A percentile compares a stretch with the other conserved stretches of the same genome.
These are phyloP conservation scores for Odontothrips loti DNA, from an alignment of 2,888 invertebrate genomes.

Conservation along the genomic window DNA sequence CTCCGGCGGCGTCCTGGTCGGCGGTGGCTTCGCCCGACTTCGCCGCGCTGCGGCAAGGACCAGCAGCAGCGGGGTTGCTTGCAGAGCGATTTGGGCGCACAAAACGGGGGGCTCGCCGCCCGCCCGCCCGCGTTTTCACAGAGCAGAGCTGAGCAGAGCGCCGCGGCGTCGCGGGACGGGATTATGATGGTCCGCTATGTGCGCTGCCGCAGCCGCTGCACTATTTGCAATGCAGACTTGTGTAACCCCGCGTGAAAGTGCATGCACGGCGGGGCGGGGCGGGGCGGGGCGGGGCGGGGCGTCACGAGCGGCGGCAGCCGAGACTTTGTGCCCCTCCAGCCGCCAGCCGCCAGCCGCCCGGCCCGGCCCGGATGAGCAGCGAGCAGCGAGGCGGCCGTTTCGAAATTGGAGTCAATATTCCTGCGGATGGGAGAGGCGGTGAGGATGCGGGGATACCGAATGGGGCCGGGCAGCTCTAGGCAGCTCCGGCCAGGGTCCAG, in stretches of 20 bases:
- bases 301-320: neutral
- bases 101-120: neutral
- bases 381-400: too few species aligned
- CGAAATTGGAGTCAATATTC: too few species aligned
- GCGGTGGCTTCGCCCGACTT: neutral
- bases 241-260: neutral
- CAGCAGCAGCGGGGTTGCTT: neutral
- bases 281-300: too few species aligned
- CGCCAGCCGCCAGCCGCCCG: too few species aligned
- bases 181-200: neutral
- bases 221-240: slow-evolving; percentile 6
- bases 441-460: too few species aligned
- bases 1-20: neutral
- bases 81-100: neutral
- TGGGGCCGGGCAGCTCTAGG: too few species aligned
- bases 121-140: neutral
- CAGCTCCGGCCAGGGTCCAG: too few species aligned
- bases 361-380: too few species aligned
- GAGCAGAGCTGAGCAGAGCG: neutral
- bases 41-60: neutral
- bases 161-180: neutral
- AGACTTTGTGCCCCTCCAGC: too few species aligned
- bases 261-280: neutral
- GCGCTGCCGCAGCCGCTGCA: neutral
- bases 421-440: too few species aligned